Base-by-base conservation (phyloP, 2,113 vertebrate species). In the Saimiri boliviensis region DNA sequence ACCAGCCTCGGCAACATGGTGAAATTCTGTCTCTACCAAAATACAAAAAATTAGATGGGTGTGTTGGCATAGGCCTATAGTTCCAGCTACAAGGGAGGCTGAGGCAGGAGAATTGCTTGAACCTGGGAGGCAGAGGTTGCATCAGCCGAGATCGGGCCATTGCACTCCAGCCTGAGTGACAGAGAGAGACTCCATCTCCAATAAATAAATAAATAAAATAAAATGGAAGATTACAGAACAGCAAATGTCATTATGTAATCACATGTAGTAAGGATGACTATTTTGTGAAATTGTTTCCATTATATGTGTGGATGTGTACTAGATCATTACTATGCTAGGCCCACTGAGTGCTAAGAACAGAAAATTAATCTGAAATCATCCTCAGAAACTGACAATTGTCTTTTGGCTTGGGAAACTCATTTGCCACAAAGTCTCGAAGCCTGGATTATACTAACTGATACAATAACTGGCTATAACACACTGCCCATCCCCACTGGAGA, bases 51-150 rank as follows among this genome's bases (percentile, higher is more conserved):
- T 60, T 60, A 30, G 25, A 27, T 25, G 27, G 58, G 58, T 27
- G 2, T 30, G 27, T 25, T 0, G 0, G 58, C 12, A 2, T 63
- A 4, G 25, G 2, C 25, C 27, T 63, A 5, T 13, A 63, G 11
- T 63, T 27, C 58, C 58, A 63, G 58, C 58, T 63, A 30, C 58
- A 30, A 2, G 2, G 58, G 58, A 63, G 25, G 25, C 10, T 63
- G 10, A 30, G 25, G 27, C 58, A 30, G 58, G 58, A 63, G 58
- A 63, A 63, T 63, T 63, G 27, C 58, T 6, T 63, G 5, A 30
- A 63, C 27, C 11, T 63, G 58, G 58, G 27, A 63, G 58, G 58
- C 5, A 5, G 58, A 63, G 58, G 25, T 60, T 63, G 11, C 27
- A 27, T 6, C 4, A 60, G 58, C 1, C 10, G 0, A 27, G 58